A percentile compares a stretch with the other conserved stretches of the same genome.
phyloP scores from a whole-genome alignment of 2,888 invertebrate species.

The Pollenia labialis region DNA sequence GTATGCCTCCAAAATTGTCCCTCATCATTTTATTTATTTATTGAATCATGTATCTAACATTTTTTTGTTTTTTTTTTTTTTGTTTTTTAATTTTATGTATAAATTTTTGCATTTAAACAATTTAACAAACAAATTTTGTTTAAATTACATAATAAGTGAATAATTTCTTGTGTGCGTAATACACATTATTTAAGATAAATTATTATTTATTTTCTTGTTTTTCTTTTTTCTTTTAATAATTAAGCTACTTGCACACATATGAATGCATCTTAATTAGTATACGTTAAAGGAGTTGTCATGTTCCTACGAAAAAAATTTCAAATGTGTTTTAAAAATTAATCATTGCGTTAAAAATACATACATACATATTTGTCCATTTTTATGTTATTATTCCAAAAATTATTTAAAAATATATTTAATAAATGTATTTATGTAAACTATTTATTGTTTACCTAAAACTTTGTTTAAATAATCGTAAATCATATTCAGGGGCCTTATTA shows the following conservation, averaged over 20 bases:
- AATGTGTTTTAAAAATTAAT: constrained; percentile 4
- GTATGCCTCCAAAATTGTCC: constrained; percentile 13
- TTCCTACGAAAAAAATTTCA: background rate
- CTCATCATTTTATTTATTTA: constrained; percentile 57
- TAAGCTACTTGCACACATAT: no score
- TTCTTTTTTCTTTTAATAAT: no score
- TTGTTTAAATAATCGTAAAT: constrained; percentile 35
- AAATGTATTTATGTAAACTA: constrained; percentile 30
- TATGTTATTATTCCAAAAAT: background rate
- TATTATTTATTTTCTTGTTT: background rate
- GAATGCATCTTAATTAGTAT: no score
- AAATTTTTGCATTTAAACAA: constrained; percentile 48
- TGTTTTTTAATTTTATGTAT: background rate
- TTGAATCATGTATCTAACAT: constrained; percentile 41
- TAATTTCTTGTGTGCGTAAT: constrained; percentile 21
- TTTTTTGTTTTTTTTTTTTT: constrained; percentile 13
- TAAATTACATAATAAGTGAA: constrained; percentile 23
- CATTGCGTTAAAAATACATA: background rate
- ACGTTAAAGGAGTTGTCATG: background rate
- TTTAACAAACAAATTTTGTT: constrained; percentile 28
- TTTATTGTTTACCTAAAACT: constrained; percentile 25
- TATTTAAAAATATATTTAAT: background rate
- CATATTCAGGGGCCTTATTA: no score
- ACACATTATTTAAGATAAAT: constrained; percentile 28
- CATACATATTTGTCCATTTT: background rate